These are phyloP conservation scores for Melinaea marsaeus DNA, from an alignment of 2,888 invertebrate genomes.

Conservation along the genomic window DNA sequence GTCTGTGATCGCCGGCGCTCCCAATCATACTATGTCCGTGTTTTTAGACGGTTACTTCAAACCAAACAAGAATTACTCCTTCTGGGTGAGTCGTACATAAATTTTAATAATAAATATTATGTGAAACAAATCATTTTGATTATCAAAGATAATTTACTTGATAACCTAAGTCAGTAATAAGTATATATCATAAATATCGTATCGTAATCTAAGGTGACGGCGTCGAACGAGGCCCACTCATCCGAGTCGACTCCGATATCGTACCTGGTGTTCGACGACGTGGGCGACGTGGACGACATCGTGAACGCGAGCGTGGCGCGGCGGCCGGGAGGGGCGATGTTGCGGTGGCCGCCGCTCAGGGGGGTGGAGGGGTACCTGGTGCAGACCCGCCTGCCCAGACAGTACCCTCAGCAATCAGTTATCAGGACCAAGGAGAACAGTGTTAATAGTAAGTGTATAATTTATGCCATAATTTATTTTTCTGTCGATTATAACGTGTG, in stretches of 20 bases:
- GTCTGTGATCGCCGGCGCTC: constrained; percentile 60
- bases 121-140: not conserved
- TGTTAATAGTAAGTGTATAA: constrained; percentile 58
- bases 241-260: constrained; percentile 80
- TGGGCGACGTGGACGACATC: constrained; percentile 80
- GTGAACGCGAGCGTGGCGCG: constrained; percentile 72
- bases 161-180: not conserved
- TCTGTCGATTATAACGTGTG: too few species aligned
- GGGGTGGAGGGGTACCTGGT: constrained; percentile 80
- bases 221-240: constrained; percentile 79
- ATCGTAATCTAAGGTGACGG: constrained; percentile 74
- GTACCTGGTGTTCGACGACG: constrained; percentile 80
- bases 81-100: constrained; percentile 79
- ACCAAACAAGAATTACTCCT: constrained; percentile 80
- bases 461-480: too few species aligned
- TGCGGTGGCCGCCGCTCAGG: constrained; percentile 80
- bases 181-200: not conserved
- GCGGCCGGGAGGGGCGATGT: constrained; percentile 68
- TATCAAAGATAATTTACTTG: not conserved
- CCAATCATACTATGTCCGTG: constrained; percentile 52
- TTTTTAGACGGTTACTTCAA: constrained; percentile 76
- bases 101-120: not conserved
- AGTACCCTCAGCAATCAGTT: constrained; percentile 75
- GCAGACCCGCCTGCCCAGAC: constrained; percentile 65
- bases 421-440: constrained; percentile 62